phyloP scores from a whole-genome alignment of 2,113 vertebrate species.

The Channa argus region DNA sequence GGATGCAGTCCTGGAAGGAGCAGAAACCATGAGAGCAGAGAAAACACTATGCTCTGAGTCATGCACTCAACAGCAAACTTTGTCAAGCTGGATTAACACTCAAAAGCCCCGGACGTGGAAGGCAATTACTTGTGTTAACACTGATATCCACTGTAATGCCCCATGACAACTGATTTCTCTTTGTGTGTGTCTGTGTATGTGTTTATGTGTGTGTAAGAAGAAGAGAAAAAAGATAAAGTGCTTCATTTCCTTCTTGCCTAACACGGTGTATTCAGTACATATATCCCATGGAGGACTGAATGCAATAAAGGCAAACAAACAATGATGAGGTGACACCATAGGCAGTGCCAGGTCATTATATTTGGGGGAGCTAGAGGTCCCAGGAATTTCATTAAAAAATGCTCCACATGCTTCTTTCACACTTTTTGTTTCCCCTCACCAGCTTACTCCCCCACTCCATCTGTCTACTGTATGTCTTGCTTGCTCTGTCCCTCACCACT shows the following conservation, averaged over 20 bases:
- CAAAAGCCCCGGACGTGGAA: constrained; percentile 55
- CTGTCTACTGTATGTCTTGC: too few relatives aligned
- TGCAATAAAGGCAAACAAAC: constrained; percentile 69
- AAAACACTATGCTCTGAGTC: constrained; percentile 51
- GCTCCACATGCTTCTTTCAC: too few relatives aligned
- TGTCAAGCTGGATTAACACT: constrained; percentile 71
- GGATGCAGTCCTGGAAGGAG: constrained; percentile 20
- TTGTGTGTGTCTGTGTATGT: constrained; percentile 25
- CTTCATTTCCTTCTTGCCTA: constrained; percentile 26
- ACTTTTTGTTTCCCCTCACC: too few relatives aligned
- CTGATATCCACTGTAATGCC: constrained; percentile 69
- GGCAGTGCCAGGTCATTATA: too few relatives aligned
- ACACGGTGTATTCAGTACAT: constrained; percentile 18
- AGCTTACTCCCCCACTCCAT: too few relatives aligned
- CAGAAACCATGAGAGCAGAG: constrained; percentile 32
- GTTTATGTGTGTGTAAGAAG: constrained; percentile 11
- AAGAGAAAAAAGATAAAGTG: constrained; percentile 49
- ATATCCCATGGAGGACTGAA: constrained; percentile 47
- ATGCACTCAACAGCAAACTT: constrained; percentile 62
- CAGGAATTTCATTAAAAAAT: too few relatives aligned
- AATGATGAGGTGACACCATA: constrained; percentile 59
- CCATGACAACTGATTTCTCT: constrained; percentile 58
- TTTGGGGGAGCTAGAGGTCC: too few relatives aligned
- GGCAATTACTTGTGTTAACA: constrained; percentile 80
- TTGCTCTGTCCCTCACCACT: too few relatives aligned